Base-by-base conservation (phyloP, 2,797 vertebrate genomes). In the Phrynocephalus guinanensis region DNA sequence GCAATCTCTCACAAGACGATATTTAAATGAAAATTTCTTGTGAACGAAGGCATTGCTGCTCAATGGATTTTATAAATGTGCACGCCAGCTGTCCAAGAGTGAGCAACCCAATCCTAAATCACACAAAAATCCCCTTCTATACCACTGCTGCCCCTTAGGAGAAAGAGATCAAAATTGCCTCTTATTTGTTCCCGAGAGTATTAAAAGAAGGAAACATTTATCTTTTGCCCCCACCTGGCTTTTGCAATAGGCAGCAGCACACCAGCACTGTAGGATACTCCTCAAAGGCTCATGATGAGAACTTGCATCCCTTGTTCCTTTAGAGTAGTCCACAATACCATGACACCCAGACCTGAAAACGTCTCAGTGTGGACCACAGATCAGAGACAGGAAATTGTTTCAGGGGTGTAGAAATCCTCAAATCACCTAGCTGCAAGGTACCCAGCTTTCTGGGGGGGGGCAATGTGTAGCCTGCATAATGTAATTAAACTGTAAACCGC, bases 41-140 rank as follows among this genome's bases (percentile, higher is more conserved):
- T 44, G 26, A 63, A 44, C 24, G 52, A 79, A 80, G 30, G 22
- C 18, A 52, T 20, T 16, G 22, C 50, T 77, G 44, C 18, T 68
- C 67, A 68, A 87, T 30, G n/a, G 26, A 26, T 28, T 83, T n/a
- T 11, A 78, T 71, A 71, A 77, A 83, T 77, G 28, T 24, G 71
- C 44, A 44, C 24, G 77, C 26, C 28, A 44, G 16, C 48, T 71
- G 52, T 63, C n/a, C 44, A 77, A n/a, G 18, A 82, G 8, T 5
- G 26, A 83, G 73, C 28, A 56, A 5, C n/a, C 30, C 52, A 38
- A 30, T 15, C 28, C n/a, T 10, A 22, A 15, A 28, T 50, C 28
- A 26, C 63, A 75, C 38, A 77, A 77, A 67, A 38, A 48, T 68
- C 38, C 9, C 44, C 38, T 76, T 63, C 3, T 50, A 20, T 67